Base-by-base conservation (phyloP, 2,113 vertebrate genomes). In the Clarias batrachus region DNA sequence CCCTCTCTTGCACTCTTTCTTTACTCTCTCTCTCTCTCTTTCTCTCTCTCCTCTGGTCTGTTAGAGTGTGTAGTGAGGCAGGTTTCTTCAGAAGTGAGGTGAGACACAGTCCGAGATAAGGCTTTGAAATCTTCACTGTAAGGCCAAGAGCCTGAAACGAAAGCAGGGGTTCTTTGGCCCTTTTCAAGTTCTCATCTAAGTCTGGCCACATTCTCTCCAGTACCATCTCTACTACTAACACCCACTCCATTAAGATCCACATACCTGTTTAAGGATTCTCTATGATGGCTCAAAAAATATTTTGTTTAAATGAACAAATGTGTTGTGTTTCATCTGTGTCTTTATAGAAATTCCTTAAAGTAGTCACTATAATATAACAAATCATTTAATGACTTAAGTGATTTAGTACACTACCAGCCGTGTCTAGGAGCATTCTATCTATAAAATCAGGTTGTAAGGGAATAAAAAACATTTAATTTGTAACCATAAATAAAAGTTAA, bases 101-200 rank as follows among this genome's bases (percentile, higher is more conserved):
- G 89, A 65, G 88, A 88, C 88, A 86, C 88, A 86, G 90, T 88
- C 89, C 93, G 88, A 91, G 91, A 89, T 86, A 86, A 89, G 87
- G 88, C 94, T 95, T 95, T 95, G 94, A 95, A 95, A 94, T 91
- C 70, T 74, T 89, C 88, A 77, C 87, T 92, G 87, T 89, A 90
- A 86, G 91, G 90, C 88, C 89, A 80, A 82, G 82, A 90, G 89
- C 83, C 83, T 89, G 87, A 71, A 84, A 91, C 83, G 82, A 84
- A 85, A 82, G 76, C 52, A 33, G 85, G 90, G 89, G 90, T 54
- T 93, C 92, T 90, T 90, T 85, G 85, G 41, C 88, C 88, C 91
- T 85, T 93, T 93, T 93, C 90, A 91, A 91, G 89, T 91, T 87
- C 57, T 87, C 52, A 78, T 86, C 85, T 84, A 76, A 86, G 82